Base-by-base conservation (phyloP, 2,888 invertebrate species). In the Pandemis corylana region DNA sequence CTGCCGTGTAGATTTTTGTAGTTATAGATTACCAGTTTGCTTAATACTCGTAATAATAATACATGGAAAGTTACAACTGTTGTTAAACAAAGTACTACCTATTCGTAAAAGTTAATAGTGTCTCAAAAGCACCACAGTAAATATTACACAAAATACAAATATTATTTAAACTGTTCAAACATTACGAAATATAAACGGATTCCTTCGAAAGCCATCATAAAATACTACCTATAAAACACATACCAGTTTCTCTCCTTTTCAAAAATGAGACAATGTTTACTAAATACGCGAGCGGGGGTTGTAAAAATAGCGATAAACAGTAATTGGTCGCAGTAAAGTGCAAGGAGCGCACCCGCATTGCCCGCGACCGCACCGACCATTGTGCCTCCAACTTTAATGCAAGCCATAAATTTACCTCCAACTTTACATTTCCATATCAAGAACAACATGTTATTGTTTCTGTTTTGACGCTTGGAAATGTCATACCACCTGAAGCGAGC, bases 291-390 rank as follows among this genome's bases (percentile, higher is more conserved):
- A 77, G 74, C 78, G 71, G 78, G 76, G 61, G 77, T 76, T 68
- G 78, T 80, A 88, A 85, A 84, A 87, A 80, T 75, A 77, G 78
- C 82, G 79, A 84, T 83, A 85, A 87, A 83, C 79, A 82, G 82
- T 87, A 88, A 90, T 90, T 87, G 87, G 82, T 80, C 83, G 83
- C 80, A 80, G 82, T 86, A 85, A 87, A 85, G 77, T 78, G 76
- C 82, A 78, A 80, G 82, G 59, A 59, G 79, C 83, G 89, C 85
- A 86, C 91, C 92, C 91, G 90, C 92, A 91, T 92, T 75, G 73
- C 75, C 65, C 78, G 80, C 81, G 79, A 82, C 85, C 83, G 80
- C 84, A 82, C 76, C 76, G 71, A 51, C 86, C 83, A 88, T 89
- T 89, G 89, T 89, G 82, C 53, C 46, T 53, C 67, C 75, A 65